A percentile compares a stretch with the other conserved stretches of the same genome.
phyloP scores from a whole-genome alignment of 2,888 invertebrate species.

The Neoaliturus tenellus region DNA sequence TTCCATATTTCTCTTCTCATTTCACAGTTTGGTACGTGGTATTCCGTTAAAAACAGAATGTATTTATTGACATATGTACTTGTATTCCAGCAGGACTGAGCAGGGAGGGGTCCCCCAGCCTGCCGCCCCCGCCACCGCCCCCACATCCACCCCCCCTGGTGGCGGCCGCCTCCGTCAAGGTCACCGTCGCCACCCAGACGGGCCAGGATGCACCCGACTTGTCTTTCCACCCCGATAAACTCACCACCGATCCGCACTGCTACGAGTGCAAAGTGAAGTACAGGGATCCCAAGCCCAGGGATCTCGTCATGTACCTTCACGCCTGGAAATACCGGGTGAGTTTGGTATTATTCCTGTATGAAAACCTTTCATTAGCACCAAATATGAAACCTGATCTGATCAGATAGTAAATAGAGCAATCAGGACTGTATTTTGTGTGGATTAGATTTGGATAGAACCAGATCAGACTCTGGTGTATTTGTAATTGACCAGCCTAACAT shows the following conservation, averaged over 20 bases:
- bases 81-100: slow-evolving; percentile 73
- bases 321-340: slow-evolving; percentile 93
- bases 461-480: too few relatives aligned
- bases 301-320: slow-evolving; percentile 97
- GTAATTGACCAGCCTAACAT: too few relatives aligned
- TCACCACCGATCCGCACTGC: slow-evolving; percentile 90
- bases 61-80: too few relatives aligned
- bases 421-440: too few relatives aligned
- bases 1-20: too few relatives aligned
- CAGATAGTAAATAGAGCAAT: too few relatives aligned
- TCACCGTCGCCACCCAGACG: slow-evolving; percentile 91
- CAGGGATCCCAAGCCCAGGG: slow-evolving; percentile 92
- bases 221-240: slow-evolving; percentile 81
- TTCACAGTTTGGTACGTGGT: too few relatives aligned
- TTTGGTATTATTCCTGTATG: background rate
- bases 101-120: slow-evolving; percentile 83
- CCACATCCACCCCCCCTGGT: slow-evolving; percentile 65
- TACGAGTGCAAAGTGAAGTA: slow-evolving; percentile 95
- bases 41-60: too few relatives aligned
- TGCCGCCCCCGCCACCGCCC: slow-evolving; percentile 73
- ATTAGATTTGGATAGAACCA: too few relatives aligned
- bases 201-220: slow-evolving; percentile 85
- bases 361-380: background rate
- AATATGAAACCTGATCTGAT: background rate
- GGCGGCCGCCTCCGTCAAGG: slow-evolving; percentile 72